Evolutionary conservation across 1,140 invertebrate genomes (phyloP).

Genomic region (Pteromalus puparum): DNA sequence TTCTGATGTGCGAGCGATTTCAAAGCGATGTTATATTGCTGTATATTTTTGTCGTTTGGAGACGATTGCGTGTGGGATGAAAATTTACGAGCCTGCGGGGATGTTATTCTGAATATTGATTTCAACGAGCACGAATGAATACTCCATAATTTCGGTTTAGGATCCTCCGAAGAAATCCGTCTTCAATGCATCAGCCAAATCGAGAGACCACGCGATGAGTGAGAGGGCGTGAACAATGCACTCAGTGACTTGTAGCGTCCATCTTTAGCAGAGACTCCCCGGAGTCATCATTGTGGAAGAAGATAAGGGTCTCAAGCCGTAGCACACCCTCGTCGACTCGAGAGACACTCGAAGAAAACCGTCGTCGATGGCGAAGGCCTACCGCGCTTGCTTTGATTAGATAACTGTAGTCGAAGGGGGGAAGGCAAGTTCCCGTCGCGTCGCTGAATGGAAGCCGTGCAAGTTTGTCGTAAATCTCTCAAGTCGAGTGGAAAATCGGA

Average conservation of each 20-base stretch:
- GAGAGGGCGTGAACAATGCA: background rate
- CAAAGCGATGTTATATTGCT: too few relatives aligned
- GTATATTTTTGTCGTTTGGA: background rate
- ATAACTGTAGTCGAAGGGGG: background rate
- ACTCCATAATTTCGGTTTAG: too few relatives aligned
- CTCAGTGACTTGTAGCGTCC: background rate
- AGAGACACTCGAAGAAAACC: background rate
- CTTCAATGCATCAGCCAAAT: background rate
- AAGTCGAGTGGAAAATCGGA: constrained; percentile 16
- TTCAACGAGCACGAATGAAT: too few relatives aligned
- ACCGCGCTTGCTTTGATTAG: background rate
- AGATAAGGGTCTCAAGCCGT: constrained; percentile 11
- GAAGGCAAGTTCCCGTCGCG: background rate
- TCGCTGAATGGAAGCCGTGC: background rate
- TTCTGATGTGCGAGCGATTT: too few relatives aligned
- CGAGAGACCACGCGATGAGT: background rate
- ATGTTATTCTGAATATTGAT: too few relatives aligned
- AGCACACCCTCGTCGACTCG: too few relatives aligned
- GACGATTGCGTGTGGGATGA: background rate
- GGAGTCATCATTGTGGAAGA: constrained; percentile 23
- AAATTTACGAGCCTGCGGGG: background rate
- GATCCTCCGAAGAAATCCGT: too few relatives aligned
- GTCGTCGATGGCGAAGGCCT: background rate
- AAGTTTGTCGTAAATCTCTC: background rate
- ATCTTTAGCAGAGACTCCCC: too few relatives aligned